Percentiles rank a stretch among this genome's conserved stretches.
phyloP scores from a whole-genome alignment of 2,888 invertebrate genomes.

The Tenthredo distinguenda region DNA sequence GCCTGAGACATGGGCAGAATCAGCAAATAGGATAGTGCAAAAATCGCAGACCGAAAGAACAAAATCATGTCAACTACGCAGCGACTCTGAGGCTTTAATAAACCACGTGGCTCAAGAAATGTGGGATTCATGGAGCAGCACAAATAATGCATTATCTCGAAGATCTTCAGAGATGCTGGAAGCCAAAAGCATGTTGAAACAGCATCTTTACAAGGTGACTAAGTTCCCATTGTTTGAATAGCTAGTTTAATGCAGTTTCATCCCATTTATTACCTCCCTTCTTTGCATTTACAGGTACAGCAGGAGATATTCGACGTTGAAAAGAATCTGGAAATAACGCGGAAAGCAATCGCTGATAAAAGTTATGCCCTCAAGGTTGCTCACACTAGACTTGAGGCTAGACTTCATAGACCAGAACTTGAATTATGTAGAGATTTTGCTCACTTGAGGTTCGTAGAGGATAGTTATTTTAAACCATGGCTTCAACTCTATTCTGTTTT shows the following conservation, averaged over 20 bases:
- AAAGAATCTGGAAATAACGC: conserved; percentile 93
- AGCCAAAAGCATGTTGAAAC: conserved; percentile 91
- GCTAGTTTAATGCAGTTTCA: background rate
- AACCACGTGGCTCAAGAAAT: conserved; percentile 90
- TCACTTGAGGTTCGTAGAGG: conserved; percentile 84
- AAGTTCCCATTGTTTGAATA: conserved; percentile 19
- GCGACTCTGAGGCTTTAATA: conserved; percentile 89
- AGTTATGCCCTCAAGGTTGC: conserved; percentile 90
- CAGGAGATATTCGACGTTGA: conserved; percentile 97
- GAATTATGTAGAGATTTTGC: conserved; percentile 94
- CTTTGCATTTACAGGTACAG: conserved; percentile 83
- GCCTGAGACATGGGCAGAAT: conserved; percentile 90
- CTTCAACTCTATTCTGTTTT: conserved; percentile 26
- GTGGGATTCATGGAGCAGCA: conserved; percentile 93
- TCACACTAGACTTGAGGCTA: conserved; percentile 93
- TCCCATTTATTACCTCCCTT: background rate
- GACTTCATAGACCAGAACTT: conserved; percentile 92
- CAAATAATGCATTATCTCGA: conserved; percentile 89
- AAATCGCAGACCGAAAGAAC: conserved; percentile 91
- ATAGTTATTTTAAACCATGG: background rate
- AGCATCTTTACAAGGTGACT: conserved; percentile 86
- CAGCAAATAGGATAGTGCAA: conserved; percentile 87
- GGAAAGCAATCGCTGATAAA: conserved; percentile 95
- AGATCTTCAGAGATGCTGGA: conserved; percentile 89
- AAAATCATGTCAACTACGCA: conserved; percentile 88